phyloP scores from a whole-genome alignment of 1,140 invertebrate species.

The Drosophila pruinosa region DNA sequence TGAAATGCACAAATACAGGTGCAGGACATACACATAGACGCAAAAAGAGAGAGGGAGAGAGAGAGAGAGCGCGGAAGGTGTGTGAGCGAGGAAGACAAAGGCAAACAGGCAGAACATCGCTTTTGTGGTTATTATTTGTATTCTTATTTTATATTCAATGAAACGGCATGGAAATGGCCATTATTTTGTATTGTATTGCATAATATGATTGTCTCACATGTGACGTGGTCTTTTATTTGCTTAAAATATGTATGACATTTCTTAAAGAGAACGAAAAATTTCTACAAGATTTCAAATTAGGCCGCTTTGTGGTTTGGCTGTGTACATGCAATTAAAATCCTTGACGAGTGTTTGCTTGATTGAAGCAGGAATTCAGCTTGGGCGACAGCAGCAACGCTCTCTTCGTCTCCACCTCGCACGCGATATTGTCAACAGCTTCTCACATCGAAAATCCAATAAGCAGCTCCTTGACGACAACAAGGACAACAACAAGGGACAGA shows the following conservation, averaged over 20 bases:
- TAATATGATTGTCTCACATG: constrained; percentile 64
- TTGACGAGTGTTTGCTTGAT: constrained; percentile 13
- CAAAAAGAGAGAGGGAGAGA: not conserved
- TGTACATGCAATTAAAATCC: constrained; percentile 45
- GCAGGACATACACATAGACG: constrained; percentile 31
- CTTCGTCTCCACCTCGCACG: not conserved
- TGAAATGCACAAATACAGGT: not conserved
- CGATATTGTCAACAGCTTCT: constrained; percentile 56
- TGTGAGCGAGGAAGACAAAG: not conserved
- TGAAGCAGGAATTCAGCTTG: constrained; percentile 17
- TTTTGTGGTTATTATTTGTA: constrained; percentile 74
- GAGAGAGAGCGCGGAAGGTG: not conserved
- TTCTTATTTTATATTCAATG: constrained; percentile 71
- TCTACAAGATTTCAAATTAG: constrained; percentile 22
- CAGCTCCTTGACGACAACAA: constrained; percentile 47
- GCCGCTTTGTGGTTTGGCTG: not conserved
- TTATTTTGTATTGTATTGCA: constrained; percentile 59
- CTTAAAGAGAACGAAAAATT: not conserved
- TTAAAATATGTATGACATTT: constrained; percentile 23
- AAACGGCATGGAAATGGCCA: constrained; percentile 67
- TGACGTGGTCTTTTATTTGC: constrained; percentile 43
- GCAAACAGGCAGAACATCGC: constrained; percentile 37
- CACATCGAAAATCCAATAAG: constrained; percentile 69
- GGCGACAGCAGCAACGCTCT: constrained; percentile 7
- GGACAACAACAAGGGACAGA: constrained; percentile 6